These are phyloP conservation scores for Stenoptilia bipunctidactyla DNA, from an alignment of 2,888 invertebrate species.

Conservation along the genomic window DNA sequence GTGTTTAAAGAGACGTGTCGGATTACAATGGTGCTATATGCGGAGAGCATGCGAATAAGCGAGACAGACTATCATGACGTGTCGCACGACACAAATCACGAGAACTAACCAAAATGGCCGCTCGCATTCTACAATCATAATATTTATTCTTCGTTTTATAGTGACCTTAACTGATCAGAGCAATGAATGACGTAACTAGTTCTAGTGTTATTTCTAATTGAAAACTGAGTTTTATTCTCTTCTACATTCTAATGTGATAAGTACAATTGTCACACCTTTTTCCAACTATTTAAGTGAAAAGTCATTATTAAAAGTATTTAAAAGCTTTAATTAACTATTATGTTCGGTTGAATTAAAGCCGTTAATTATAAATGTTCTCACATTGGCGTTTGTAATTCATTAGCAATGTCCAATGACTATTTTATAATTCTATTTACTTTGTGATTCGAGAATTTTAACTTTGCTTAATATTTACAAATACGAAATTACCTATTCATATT, in stretches of 20 bases:
- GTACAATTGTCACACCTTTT: conserved; percentile 20
- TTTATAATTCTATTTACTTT: too few relatives aligned
- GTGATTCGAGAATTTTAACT: neutral
- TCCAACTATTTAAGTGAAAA: conserved; percentile 26
- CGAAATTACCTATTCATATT: too few relatives aligned
- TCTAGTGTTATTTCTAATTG: conserved; percentile 30
- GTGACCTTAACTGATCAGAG: conserved; percentile 69
- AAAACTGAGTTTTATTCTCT: neutral
- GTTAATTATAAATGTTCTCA: too few relatives aligned
- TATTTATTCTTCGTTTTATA: conserved; percentile 67
- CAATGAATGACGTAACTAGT: conserved; percentile 64
- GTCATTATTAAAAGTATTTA: conserved; percentile 28
- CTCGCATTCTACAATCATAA: conserved; percentile 67
- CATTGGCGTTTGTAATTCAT: too few relatives aligned
- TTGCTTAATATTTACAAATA: too few relatives aligned
- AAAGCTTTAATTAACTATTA: conserved; percentile 33
- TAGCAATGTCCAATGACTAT: too few relatives aligned
- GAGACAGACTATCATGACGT: conserved; percentile 63
- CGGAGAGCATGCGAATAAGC: conserved; percentile 57
- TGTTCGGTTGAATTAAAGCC: conserved; percentile 19
- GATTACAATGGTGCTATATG: conserved; percentile 72
- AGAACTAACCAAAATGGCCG: conserved; percentile 69
- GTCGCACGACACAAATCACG: conserved; percentile 65
- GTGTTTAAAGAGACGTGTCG: conserved; percentile 68
- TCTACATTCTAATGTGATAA: conserved; percentile 5